Percentiles rank a stretch among this genome's conserved stretches.
phyloP scores from a whole-genome alignment of 2,113 vertebrate genomes.

The Hydropotes inermis region DNA sequence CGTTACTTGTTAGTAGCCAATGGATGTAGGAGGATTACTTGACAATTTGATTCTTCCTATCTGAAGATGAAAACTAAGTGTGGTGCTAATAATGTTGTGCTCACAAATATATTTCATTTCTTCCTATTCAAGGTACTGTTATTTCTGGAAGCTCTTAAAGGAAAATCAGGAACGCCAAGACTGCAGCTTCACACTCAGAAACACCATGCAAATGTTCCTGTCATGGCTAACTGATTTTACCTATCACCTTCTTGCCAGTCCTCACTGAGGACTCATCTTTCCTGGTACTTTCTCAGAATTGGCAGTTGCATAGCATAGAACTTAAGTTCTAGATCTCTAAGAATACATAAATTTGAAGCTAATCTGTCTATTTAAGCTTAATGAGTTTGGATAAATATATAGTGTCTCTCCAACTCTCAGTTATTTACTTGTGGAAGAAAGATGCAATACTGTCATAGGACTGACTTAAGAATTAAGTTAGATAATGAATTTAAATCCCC shows the following conservation, averaged over 20 bases:
- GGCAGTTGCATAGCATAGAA: background rate
- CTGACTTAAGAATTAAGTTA: background rate
- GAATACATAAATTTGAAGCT: background rate
- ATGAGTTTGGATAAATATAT: background rate
- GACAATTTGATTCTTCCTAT: slow-evolving; percentile 9
- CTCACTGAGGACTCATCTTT: background rate
- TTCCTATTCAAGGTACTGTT: background rate
- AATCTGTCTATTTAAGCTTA: background rate
- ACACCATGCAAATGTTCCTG: background rate
- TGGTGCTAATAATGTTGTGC: background rate
- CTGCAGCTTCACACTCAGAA: background rate
- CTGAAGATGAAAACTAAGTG: slow-evolving; percentile 14
- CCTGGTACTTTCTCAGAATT: background rate
- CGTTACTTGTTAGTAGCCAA: background rate
- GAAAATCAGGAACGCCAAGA: background rate
- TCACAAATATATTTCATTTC: background rate
- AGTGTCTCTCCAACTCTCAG: background rate
- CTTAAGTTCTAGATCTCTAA: background rate
- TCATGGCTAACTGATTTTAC: background rate
- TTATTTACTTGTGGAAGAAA: slow-evolving; percentile 8
- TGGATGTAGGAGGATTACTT: background rate
- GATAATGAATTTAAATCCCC: background rate
- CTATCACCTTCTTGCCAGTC: background rate
- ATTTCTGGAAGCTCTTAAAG: background rate
- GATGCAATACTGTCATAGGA: background rate